Percentiles rank a stretch among this genome's conserved stretches.
Evolutionary conservation across 2,888 invertebrate species (phyloP).

Genomic region (Desoria tigrina): DNA sequence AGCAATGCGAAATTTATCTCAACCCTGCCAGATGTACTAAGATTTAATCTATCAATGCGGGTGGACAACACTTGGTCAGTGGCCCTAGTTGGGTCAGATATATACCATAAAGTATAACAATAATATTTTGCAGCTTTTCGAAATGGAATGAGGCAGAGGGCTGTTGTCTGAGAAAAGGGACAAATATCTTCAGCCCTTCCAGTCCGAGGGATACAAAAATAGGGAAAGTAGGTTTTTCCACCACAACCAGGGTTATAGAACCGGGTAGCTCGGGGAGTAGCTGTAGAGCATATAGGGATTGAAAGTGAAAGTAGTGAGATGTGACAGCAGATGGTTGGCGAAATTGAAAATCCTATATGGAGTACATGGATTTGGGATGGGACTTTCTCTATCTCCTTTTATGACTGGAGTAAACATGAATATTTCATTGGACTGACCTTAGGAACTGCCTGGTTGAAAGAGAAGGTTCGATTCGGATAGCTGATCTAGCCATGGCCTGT

Average conservation of each 20-base stretch:
- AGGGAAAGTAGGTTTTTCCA: neutral
- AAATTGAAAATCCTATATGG: constrained; percentile 28
- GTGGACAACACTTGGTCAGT: no score
- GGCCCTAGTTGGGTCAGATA: no score
- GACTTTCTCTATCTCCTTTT: constrained; percentile 22
- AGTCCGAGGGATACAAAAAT: neutral
- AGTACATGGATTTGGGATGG: constrained; percentile 3
- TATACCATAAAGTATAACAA: no score
- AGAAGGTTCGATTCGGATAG: constrained; percentile 65
- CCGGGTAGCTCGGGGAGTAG: neutral
- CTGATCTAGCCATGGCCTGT: constrained; percentile 67
- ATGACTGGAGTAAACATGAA: constrained; percentile 39
- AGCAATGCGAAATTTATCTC: no score
- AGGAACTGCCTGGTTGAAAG: constrained; percentile 67
- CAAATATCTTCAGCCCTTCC: neutral
- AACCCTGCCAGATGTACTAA: no score
- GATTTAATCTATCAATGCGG: no score
- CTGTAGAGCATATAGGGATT: neutral
- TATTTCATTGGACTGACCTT: constrained; percentile 41
- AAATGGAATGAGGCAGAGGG: no score
- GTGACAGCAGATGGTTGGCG: constrained; percentile 30
- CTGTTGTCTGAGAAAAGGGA: no score
- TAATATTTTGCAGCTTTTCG: no score
- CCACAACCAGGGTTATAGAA: no score
- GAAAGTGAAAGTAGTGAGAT: constrained; percentile 4